Percentiles rank a stretch among this genome's conserved stretches.
These are phyloP conservation scores for Matsumurasca onukii DNA, from an alignment of 1,140 invertebrate genomes.

Conservation along the genomic window DNA sequence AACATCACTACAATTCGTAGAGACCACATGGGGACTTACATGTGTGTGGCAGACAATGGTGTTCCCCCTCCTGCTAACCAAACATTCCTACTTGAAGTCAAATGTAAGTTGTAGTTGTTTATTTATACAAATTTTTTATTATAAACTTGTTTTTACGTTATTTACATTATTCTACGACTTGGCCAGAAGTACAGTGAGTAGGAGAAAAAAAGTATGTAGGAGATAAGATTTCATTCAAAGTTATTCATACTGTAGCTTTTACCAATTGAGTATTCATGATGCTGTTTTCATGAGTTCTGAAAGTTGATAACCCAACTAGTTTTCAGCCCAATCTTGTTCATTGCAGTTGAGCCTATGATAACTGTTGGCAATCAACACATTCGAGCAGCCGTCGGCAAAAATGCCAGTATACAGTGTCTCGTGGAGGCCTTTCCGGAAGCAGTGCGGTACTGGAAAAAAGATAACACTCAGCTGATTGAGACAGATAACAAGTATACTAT, in stretches of 20 bases:
- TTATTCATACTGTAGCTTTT: too few species aligned
- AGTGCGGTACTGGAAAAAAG: slow-evolving; percentile 80
- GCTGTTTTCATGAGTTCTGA: too few species aligned
- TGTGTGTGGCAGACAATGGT: slow-evolving; percentile 86
- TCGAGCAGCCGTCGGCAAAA: slow-evolving; percentile 65
- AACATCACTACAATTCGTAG: slow-evolving; percentile 81
- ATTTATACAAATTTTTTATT: slow-evolving; percentile 26
- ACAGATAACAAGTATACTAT: slow-evolving; percentile 67
- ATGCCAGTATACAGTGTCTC: slow-evolving; percentile 76
- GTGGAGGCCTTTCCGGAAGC: slow-evolving; percentile 87
- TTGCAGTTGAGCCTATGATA: slow-evolving; percentile 79
- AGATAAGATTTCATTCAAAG: too few species aligned
- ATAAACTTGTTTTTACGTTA: too few species aligned
- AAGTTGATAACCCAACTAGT: too few species aligned
- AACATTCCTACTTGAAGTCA: slow-evolving; percentile 78
- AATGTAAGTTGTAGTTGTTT: slow-evolving; percentile 72
- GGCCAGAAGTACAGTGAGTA: too few species aligned
- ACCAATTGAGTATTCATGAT: too few species aligned
- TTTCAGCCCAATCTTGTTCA: slow-evolving; percentile 22
- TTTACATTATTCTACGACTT: too few species aligned
- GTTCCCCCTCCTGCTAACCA: slow-evolving; percentile 79
- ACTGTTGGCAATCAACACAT: slow-evolving; percentile 73
- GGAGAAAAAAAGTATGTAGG: too few species aligned
- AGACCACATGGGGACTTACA: slow-evolving; percentile 83
- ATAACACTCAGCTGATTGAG: slow-evolving; percentile 72